phyloP scores from a whole-genome alignment of 1,140 invertebrate species.

The Drosophila sturtevanti region DNA sequence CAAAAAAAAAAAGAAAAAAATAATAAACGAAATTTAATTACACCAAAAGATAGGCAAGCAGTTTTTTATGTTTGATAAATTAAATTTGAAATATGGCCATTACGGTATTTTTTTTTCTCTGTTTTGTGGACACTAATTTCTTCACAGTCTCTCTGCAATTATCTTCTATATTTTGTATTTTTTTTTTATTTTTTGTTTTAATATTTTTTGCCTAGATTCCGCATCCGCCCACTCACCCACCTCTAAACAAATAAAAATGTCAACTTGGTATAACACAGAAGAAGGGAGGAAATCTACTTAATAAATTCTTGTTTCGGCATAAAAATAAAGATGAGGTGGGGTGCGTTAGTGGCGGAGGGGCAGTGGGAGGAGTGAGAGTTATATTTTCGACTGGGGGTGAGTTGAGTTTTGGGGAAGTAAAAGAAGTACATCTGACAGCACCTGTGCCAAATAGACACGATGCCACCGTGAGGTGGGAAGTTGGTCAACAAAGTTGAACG shows the following conservation, averaged over 20 bases:
- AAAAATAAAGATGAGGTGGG: slow-evolving; percentile 7
- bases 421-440: slow-evolving; percentile 37
- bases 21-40: slow-evolving; percentile 68
- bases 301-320: slow-evolving; percentile 53
- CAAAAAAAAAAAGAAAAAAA: not conserved
- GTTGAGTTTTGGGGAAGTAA: too few species aligned
- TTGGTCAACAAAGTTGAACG: slow-evolving; percentile 75
- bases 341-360: too few species aligned
- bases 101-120: slow-evolving; percentile 19
- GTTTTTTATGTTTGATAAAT: slow-evolving; percentile 56
- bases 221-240: not conserved
- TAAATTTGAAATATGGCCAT: slow-evolving; percentile 68
- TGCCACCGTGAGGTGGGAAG: slow-evolving; percentile 27
- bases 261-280: slow-evolving; percentile 8
- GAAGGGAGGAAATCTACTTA: slow-evolving; percentile 54
- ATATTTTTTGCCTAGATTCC: slow-evolving; percentile 34
- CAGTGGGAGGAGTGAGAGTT: not conserved
- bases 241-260: slow-evolving; percentile 42
- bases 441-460: slow-evolving; percentile 58
- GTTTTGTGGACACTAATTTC: slow-evolving; percentile 41
- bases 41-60: not conserved
- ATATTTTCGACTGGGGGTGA: too few species aligned
- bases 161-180: too few species aligned
- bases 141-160: slow-evolving; percentile 44
- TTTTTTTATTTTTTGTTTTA: slow-evolving; percentile 37